Conservation (phyloP, 2,888 invertebrate genomes). For the Spilarctia lutea region DNA sequence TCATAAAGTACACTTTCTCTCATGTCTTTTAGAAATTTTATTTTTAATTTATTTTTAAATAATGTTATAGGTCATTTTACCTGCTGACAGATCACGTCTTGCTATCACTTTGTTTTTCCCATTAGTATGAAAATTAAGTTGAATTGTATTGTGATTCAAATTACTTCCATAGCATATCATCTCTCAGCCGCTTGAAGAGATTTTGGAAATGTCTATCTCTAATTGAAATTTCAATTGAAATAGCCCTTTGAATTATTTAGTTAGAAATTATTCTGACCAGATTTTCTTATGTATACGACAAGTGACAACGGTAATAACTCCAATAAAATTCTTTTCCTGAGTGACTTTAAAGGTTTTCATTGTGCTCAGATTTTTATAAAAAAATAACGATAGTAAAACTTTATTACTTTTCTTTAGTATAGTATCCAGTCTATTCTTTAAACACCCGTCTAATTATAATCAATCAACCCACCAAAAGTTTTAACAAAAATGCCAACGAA, state of each 20-base stretch:
- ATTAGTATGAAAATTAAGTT: not conserved
- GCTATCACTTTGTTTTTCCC: not conserved
- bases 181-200: not conserved
- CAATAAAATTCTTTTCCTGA: not conserved
- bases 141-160: constrained; percentile 2
- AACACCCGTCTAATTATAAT: not conserved
- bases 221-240: constrained; percentile 19
- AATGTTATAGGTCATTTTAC: not conserved
- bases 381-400: not conserved
- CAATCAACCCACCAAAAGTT: not conserved
- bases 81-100: not conserved
- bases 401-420: not conserved
- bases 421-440: not conserved
- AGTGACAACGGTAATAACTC: not conserved
- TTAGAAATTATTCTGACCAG: not conserved
- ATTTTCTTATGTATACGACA: not conserved
- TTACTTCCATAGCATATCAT: not conserved
- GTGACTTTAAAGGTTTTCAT: not conserved
- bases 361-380: not conserved
- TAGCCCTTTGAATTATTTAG: not conserved
- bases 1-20: too few species aligned
- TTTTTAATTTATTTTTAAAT: too few species aligned
- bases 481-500: not conserved
- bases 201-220: constrained; percentile 15
- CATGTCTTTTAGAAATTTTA: too few species aligned